Conservation (phyloP, 1,140 invertebrate genomes). For the Bombus turneri region DNA sequence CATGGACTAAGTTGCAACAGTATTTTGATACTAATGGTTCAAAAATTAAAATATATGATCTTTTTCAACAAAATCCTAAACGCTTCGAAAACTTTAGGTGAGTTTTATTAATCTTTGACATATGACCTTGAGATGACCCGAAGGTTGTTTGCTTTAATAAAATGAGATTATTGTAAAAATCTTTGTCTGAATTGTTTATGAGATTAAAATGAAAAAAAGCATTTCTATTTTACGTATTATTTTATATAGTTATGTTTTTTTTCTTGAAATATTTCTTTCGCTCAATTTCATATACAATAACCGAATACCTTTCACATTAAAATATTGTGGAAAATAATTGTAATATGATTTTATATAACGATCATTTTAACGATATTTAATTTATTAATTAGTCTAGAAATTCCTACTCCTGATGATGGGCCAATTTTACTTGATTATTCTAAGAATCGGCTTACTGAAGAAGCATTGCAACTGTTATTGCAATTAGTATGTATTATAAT, state of each 20-base stretch:
- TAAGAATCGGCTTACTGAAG: slow-evolving; percentile 95
- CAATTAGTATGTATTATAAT: slow-evolving; percentile 85
- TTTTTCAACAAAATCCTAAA: slow-evolving; percentile 89
- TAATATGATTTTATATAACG: not conserved
- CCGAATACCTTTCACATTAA: not conserved
- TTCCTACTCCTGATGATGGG: slow-evolving; percentile 91
- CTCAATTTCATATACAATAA: not conserved
- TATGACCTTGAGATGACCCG: slow-evolving; percentile 75
- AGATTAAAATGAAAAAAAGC: not conserved
- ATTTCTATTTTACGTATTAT: not conserved
- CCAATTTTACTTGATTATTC: slow-evolving; percentile 97
- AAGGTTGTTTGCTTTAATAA: slow-evolving; percentile 4
- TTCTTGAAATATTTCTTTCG: not conserved
- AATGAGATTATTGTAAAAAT: not conserved
- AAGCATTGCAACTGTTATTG: slow-evolving; percentile 89
- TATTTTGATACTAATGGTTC: slow-evolving; percentile 87
- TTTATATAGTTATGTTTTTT: not conserved
- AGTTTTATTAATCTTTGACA: slow-evolving; percentile 54
- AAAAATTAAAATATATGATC: slow-evolving; percentile 89
- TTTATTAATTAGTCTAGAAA: slow-evolving; percentile 85
- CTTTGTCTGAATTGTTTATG: not conserved
- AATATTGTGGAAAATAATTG: not conserved
- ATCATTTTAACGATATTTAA: not conserved
- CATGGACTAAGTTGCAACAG: slow-evolving; percentile 88
- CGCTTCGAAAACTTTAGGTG: slow-evolving; percentile 93